Evolutionary conservation across 2,113 vertebrate genomes (phyloP), one percentile per base, ranked within the genome.

Genomic region (Malurus cyaneus): DNA sequence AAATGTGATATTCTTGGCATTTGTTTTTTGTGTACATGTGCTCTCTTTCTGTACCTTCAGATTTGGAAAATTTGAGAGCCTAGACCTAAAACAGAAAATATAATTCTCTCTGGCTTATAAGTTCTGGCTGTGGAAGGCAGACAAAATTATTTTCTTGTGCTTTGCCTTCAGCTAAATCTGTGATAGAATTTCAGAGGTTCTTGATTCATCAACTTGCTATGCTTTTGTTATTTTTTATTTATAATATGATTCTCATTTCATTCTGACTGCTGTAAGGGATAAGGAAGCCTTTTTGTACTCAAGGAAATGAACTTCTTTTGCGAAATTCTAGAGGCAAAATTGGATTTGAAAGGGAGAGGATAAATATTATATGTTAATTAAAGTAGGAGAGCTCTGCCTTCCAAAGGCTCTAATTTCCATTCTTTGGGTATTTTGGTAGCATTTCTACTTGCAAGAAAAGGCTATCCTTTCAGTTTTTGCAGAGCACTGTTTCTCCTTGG

Each of bases 291-390:
- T 41, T 80, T 57, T 46, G 5, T 83, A 41, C 18, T 59, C 83
- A 54, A 49, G 29, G 57, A 88, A 82, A 52, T 77, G 29, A 72
- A 42, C 61, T 80, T 13, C 39, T 50, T 73, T 78, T 70, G n/a
- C 74, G 67, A 53, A 71, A 82, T 64, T 82, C 53, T 57, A 52
- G 39, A 79, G 18, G n/a, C 44, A 80, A 60, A 71, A 32, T 71
- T 65, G 28, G 8, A 50, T 86, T 76, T 67, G 46, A 67, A 92
- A 85, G n/a, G 18, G 19, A 66, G 21, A 50, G 8, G 46, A 86
- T 72, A 83, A 91, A 83, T 86, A 72, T 60, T 88, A 9, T 18
- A n/a, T 79, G 19, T 49, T 73, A 50, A 78, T 84, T 70, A 62
- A 92, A 81, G 39, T n/a, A 46, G n/a, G 20, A 57, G 15, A 18